Percentiles rank a stretch among this genome's conserved stretches.
phyloP scores from a whole-genome alignment of 1,140 invertebrate genomes.

The Reticulitermes speratus region DNA sequence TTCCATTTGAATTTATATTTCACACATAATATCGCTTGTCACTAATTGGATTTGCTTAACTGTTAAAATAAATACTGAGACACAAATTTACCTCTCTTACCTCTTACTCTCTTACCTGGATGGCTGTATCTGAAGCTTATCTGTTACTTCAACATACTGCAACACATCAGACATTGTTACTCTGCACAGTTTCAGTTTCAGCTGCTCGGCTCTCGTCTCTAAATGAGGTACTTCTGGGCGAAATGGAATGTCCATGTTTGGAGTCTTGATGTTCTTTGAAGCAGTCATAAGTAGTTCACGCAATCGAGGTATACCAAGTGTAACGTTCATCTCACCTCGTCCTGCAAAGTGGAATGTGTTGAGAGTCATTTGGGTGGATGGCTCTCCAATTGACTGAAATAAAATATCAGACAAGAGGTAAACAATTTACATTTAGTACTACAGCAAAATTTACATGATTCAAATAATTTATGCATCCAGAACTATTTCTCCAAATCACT shows the following conservation, averaged over 20 bases:
- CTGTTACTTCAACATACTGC: conserved; percentile 68
- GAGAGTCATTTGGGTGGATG: conserved; percentile 99
- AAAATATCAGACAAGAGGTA: conserved; percentile 39
- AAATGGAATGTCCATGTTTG: conserved; percentile 93
- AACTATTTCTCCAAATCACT: no score
- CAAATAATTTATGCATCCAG: no score
- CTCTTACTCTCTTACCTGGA: conserved; percentile 44
- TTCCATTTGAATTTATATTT: no score
- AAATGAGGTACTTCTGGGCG: conserved; percentile 52
- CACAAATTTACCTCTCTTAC: no score
- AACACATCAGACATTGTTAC: conserved; percentile 78
- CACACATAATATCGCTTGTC: no score
- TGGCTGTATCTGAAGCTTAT: conserved; percentile 57
- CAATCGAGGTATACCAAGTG: conserved; percentile 93
- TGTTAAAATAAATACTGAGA: no score
- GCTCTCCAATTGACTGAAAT: conserved; percentile 85
- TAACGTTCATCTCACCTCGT: conserved; percentile 99
- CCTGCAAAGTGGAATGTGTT: conserved; percentile 99
- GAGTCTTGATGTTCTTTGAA: conserved; percentile 89
- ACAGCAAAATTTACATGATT: not conserved
- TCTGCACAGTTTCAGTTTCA: conserved; percentile 69
- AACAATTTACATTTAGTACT: not conserved
- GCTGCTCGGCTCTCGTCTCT: conserved; percentile 62
- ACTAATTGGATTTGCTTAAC: no score
- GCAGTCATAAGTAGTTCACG: conserved; percentile 97